phyloP scores from a whole-genome alignment of 23 tunicate species.

The Halocynthia aurantium region DNA sequence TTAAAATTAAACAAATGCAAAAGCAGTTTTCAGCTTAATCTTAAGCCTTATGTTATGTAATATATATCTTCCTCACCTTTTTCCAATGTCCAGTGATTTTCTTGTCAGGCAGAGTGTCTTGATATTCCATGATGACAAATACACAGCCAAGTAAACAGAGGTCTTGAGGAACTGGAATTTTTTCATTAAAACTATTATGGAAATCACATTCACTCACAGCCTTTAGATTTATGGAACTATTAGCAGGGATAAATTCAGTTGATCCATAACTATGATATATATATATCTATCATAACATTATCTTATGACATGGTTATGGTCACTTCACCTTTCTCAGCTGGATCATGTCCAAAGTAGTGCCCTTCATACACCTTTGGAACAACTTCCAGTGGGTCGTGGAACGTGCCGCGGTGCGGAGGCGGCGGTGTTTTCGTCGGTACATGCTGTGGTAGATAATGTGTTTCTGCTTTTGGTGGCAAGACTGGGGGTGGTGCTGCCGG shows the following conservation, averaged over 20 bases:
- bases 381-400: slow-evolving; percentile 15
- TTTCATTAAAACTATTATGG: neutral
- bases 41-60: neutral
- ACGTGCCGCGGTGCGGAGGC: slow-evolving; percentile 15
- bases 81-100: slow-evolving; percentile 49
- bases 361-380: slow-evolving; percentile 16
- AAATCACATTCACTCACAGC: neutral
- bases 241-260: no score
- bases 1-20: no score
- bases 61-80: slow-evolving; percentile 28
- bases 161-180: slow-evolving; percentile 44
- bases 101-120: slow-evolving; percentile 34
- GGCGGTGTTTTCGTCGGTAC: slow-evolving; percentile 12
- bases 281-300: no score
- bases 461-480: slow-evolving; percentile 5
- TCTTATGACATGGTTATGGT: no score
- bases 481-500: neutral
- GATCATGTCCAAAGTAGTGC: slow-evolving; percentile 17
- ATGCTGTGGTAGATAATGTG: slow-evolving; percentile 21
- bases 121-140: slow-evolving; percentile 65
- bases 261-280: no score
- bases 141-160: slow-evolving; percentile 81
- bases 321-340: slow-evolving; percentile 15
- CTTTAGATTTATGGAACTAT: no score
- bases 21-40: neutral